These are phyloP conservation scores for Vipera ursinii DNA, from an alignment of 2,797 vertebrate genomes.

Conservation along the genomic window DNA sequence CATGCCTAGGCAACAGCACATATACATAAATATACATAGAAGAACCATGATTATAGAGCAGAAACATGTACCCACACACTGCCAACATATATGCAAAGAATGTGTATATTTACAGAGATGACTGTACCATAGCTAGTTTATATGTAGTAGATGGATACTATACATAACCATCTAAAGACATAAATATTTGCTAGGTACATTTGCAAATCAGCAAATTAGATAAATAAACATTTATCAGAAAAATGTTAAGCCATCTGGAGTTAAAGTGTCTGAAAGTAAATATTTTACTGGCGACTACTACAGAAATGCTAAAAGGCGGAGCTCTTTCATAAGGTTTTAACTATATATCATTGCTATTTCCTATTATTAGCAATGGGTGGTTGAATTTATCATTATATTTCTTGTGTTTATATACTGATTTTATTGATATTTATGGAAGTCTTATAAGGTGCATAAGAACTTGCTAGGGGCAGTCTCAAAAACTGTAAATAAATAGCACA, in stretches of 20 bases:
- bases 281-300: neutral
- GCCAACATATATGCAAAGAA: neutral
- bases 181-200: neutral
- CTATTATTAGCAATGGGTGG: neutral
- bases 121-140: neutral
- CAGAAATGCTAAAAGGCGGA: neutral
- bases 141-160: neutral
- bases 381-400: neutral
- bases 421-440: neutral
- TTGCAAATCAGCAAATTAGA: neutral
- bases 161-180: neutral
- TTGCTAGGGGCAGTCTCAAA: neutral
- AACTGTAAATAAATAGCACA: neutral
- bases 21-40: neutral
- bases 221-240: neutral
- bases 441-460: neutral
- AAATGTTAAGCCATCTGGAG: neutral
- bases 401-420: neutral
- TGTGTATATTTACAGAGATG: neutral
- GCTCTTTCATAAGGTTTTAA: neutral
- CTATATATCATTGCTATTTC: neutral
- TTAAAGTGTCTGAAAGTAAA: neutral
- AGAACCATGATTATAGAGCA: neutral
- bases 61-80: neutral
- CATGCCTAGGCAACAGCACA: neutral